phyloP scores from a whole-genome alignment of 1,140 invertebrate genomes.

The Euglossa dilemma region DNA sequence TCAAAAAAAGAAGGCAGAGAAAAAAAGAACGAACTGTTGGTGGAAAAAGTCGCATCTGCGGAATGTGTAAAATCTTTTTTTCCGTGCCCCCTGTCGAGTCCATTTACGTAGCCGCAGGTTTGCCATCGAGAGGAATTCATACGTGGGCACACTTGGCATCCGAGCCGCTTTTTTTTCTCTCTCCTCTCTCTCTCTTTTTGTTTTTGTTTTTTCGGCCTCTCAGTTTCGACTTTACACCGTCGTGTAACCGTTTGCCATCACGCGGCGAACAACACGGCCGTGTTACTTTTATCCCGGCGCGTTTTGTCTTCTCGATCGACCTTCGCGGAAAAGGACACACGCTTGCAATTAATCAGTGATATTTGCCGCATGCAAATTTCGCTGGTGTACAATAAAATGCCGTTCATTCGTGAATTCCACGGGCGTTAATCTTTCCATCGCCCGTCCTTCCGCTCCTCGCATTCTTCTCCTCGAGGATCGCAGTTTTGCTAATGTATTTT shows the following conservation, averaged over 20 bases:
- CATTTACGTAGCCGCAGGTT: constrained; percentile 28
- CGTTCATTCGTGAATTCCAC: constrained; percentile 5
- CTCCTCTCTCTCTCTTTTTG: not conserved
- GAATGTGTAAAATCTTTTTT: constrained; percentile 29
- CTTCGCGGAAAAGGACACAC: not conserved
- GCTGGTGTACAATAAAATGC: constrained; percentile 5
- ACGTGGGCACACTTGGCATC: constrained; percentile 34
- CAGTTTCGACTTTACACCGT: constrained; percentile 19
- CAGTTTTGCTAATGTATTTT: not conserved
- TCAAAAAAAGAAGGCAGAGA: too few species aligned
- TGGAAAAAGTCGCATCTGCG: constrained; percentile 13
- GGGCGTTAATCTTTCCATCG: not conserved
- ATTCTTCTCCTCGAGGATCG: too few species aligned
- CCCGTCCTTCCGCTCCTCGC: not conserved
- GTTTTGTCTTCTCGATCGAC: not conserved
- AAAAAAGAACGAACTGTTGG: not conserved
- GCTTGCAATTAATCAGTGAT: constrained; percentile 20
- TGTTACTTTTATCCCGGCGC: not conserved
- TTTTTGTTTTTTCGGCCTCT: not conserved
- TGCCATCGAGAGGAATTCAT: constrained; percentile 37
- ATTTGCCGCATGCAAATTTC: constrained; percentile 16
- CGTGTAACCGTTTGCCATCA: too few species aligned
- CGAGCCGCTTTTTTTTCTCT: not conserved
- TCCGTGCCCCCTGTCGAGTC: not conserved
- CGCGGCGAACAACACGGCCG: not conserved